Conservation (phyloP, 2,888 invertebrate species). For the Epinotia demarniana region DNA sequence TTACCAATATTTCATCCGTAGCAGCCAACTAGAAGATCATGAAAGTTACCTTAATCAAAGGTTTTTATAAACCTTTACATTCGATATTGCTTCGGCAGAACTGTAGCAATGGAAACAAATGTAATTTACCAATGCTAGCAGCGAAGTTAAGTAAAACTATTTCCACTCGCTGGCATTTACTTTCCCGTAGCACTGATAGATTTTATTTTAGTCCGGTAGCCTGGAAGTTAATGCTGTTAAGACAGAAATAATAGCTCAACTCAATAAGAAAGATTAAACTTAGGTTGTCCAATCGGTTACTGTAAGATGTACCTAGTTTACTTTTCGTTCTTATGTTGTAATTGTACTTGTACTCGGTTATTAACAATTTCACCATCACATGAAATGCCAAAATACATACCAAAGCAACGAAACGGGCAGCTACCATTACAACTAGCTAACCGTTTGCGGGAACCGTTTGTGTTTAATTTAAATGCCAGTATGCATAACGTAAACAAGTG, state of each 20-base stretch:
- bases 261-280: not conserved
- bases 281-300: not conserved
- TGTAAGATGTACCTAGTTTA: not conserved
- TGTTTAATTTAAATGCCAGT: too few relatives aligned
- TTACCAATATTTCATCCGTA: too few relatives aligned
- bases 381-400: too few relatives aligned
- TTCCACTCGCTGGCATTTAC: constrained; percentile 1
- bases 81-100: not conserved
- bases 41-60: too few relatives aligned
- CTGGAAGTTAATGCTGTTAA: not conserved
- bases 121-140: constrained; percentile 1
- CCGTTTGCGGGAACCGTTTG: not conserved
- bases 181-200: not conserved
- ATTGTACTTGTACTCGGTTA: too few relatives aligned
- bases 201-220: not conserved
- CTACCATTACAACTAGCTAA: not conserved
- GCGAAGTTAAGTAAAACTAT: constrained; percentile 4
- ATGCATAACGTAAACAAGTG: not conserved
- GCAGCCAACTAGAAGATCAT: too few relatives aligned
- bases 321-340: too few relatives aligned
- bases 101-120: constrained; percentile 8
- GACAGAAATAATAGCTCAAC: not conserved
- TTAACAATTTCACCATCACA: too few relatives aligned
- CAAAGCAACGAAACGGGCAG: too few relatives aligned
- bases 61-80: too few relatives aligned